phyloP scores from a whole-genome alignment of 2,888 invertebrate species.

The Pandemis cinnamomeana region DNA sequence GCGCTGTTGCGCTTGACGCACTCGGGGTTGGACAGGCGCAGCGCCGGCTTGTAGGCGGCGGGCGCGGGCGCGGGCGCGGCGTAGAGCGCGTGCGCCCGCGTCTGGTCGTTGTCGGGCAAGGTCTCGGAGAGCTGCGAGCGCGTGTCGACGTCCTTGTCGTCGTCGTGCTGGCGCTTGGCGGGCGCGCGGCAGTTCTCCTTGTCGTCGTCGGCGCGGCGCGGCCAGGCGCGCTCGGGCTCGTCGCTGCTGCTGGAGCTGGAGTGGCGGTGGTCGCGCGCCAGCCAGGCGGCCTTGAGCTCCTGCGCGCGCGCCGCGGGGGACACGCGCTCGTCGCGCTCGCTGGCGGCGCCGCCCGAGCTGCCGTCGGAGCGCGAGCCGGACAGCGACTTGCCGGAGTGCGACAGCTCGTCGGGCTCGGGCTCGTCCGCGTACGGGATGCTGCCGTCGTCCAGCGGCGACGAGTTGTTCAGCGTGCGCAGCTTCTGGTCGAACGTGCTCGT shows the following conservation, averaged over 20 bases:
- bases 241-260: constrained; percentile 68
- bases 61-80: constrained; percentile 52
- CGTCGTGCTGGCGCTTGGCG: not conserved
- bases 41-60: constrained; percentile 45
- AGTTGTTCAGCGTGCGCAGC: constrained; percentile 89
- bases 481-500: constrained; percentile 94
- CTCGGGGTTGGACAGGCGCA: constrained; percentile 51
- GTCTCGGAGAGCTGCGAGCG: constrained; percentile 52
- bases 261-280: constrained; percentile 72
- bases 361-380: constrained; percentile 67
- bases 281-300: constrained; percentile 78
- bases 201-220: constrained; percentile 13
- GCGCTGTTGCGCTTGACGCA: constrained; percentile 62
- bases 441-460: constrained; percentile 87
- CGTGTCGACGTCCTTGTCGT: constrained; percentile 42
- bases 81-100: constrained; percentile 85
- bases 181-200: constrained; percentile 7
- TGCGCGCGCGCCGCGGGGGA: constrained; percentile 67
- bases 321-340: constrained; percentile 52
- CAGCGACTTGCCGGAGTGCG: constrained; percentile 65
- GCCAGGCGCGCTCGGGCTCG: constrained; percentile 56
- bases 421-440: constrained; percentile 90
- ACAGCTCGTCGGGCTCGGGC: constrained; percentile 82
- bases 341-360: constrained; percentile 47
- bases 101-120: constrained; percentile 90